These are phyloP conservation scores for Autographa gamma DNA, from an alignment of 2,888 invertebrate species.

Conservation along the genomic window DNA sequence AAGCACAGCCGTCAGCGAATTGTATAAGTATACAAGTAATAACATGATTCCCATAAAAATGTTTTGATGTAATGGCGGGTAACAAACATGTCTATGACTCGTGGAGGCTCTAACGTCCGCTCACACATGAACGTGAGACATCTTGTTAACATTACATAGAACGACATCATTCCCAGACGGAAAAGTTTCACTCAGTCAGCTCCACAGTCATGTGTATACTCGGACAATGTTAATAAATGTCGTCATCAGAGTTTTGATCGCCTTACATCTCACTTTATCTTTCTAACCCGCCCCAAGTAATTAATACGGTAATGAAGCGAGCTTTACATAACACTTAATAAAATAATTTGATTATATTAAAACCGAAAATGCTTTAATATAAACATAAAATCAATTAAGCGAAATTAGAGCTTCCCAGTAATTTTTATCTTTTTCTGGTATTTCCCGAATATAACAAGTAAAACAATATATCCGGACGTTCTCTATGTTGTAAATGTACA, in stretches of 20 bases:
- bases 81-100: too few species aligned
- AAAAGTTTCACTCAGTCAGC: background rate
- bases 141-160: background rate
- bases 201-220: background rate
- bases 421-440: too few species aligned
- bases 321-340: background rate
- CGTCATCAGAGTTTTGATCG: background rate
- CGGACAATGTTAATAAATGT: background rate
- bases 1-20: too few species aligned
- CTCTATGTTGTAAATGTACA: too few species aligned
- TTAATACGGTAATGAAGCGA: background rate
- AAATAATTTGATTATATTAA: slow-evolving; percentile 7
- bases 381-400: slow-evolving; percentile 17
- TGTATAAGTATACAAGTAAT: too few species aligned
- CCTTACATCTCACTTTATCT: background rate
- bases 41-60: too few species aligned
- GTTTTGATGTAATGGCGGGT: too few species aligned
- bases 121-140: background rate
- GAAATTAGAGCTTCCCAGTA: too few species aligned
- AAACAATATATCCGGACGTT: too few species aligned
- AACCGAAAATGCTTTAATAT: background rate
- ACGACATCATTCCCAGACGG: background rate
- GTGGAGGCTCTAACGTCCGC: background rate
- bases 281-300: background rate
- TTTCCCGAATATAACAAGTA: too few species aligned